Conservation (phyloP, 2,113 vertebrate genomes). For the Atrichornis clamosus region DNA sequence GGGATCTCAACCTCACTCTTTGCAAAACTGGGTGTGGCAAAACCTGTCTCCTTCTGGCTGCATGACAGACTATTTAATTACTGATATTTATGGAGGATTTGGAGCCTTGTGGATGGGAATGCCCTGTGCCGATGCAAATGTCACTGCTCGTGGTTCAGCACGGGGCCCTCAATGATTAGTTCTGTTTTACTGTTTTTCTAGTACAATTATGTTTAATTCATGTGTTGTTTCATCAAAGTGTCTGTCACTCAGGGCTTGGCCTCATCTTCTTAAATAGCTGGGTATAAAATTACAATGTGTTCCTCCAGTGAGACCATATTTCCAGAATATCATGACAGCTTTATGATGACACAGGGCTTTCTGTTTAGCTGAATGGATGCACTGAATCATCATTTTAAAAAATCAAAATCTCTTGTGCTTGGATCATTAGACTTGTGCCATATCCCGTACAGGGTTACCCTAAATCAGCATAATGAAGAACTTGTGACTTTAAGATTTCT, state of each 20-base stretch:
- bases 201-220: slow-evolving; percentile 53
- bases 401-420: neutral
- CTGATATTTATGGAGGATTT: neutral
- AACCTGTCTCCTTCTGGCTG: neutral
- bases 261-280: slow-evolving; percentile 52
- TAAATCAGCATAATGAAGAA: neutral
- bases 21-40: neutral
- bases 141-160: neutral
- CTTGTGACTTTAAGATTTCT: neutral
- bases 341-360: slow-evolving; percentile 45
- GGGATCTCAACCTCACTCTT: neutral
- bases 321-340: slow-evolving; percentile 37
- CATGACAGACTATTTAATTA: neutral
- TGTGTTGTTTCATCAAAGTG: slow-evolving; percentile 50
- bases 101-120: neutral
- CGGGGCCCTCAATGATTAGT: neutral
- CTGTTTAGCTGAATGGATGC: slow-evolving; percentile 5
- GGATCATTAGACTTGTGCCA: neutral
- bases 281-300: slow-evolving; percentile 53
- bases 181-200: slow-evolving; percentile 46
- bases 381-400: neutral
- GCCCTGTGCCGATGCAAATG: slow-evolving; percentile 39
- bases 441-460: neutral
- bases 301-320: slow-evolving; percentile 41
- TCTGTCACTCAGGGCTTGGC: slow-evolving; percentile 36